Evolutionary conservation across 30 jellyfish, hydroid and myxozoan genomes (phyloP), one percentile per base, ranked within the genome.

Genomic region (Hydractinia echinata): DNA sequence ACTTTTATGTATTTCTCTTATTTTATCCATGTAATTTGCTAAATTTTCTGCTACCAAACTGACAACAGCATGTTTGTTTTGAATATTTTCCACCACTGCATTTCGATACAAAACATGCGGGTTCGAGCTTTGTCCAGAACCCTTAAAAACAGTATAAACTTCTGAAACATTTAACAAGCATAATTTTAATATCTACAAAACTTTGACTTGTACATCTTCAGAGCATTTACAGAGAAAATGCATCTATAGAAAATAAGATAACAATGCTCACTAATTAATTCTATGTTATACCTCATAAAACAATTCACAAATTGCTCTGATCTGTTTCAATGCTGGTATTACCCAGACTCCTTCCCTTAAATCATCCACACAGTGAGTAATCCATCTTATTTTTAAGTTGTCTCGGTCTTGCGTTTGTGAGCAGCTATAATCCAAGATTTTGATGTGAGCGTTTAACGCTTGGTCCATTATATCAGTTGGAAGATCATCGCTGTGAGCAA

Each of bases 401-500:
- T 91, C 97, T n/a, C 97, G 91, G 77, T 91, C 96, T 79, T 91
- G 97, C 7, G 97, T 91, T 89, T 91, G 73, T 7, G 97, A 91
- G 58, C 97, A 91, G 80, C 97, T 91, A 80, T 80, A 91, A 66
- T 91, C 97, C 7, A 91, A 88, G 54, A 91, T 91, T 66, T 91
- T 91, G 66, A 91, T 91, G 66, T 85, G 96, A 16, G 97, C 97
- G 50, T 86, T 94, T 74, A 91, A 72, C 9, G 97, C 97, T 69
- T 91, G 97, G 61, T 91, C 97, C 97, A 91, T 91, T 50, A 91
- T 91, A 72, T 91, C 97, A 51, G 97, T 85, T 30, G 95, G 97
- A 60, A 91, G 52, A 58, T 91, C 97, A 91, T 91, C 95, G 66
- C 97, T 91, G 83, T 86, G 97, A 1, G 97, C 95, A 20, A 91